phyloP scores from a whole-genome alignment of 2,113 vertebrate species.

The Delphinus delphis region DNA sequence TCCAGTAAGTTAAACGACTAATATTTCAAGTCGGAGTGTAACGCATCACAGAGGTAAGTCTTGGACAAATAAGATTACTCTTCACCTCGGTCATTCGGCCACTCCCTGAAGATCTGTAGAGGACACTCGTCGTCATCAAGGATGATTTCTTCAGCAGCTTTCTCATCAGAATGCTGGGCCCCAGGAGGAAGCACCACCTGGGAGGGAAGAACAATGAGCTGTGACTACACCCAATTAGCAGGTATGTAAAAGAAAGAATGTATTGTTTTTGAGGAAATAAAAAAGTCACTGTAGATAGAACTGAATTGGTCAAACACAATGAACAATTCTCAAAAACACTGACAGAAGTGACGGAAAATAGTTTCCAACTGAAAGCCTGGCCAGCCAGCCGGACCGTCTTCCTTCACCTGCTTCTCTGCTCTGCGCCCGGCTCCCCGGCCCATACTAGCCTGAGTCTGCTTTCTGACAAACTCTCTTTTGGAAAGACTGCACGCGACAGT shows the following conservation, averaged over 20 bases:
- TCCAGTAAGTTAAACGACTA: too few relatives aligned
- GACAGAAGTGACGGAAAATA: not conserved
- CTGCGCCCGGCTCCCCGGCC: too few relatives aligned
- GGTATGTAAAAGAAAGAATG: not conserved
- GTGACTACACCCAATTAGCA: not conserved
- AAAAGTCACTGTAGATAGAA: not conserved
- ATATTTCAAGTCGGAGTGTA: rapidly evolving
- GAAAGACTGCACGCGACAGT: not conserved
- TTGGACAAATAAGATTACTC: too few relatives aligned
- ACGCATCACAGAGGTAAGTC: rapidly evolving
- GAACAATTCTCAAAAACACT: not conserved
- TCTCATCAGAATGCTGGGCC: constrained; percentile 93
- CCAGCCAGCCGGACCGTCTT: too few relatives aligned
- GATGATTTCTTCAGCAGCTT: constrained; percentile 91
- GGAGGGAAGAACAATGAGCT: not conserved
- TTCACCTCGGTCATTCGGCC: constrained; percentile 96
- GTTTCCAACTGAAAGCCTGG: not conserved
- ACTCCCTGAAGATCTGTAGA: constrained; percentile 97
- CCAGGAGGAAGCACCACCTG: constrained; percentile 88
- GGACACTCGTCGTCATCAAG: constrained; percentile 96
- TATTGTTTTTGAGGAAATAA: not conserved
- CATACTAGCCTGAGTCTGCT: too few relatives aligned
- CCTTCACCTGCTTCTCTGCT: not conserved
- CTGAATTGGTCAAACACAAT: not conserved
- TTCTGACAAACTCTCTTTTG: not conserved